A percentile compares a stretch with the other conserved stretches of the same genome.
Evolutionary conservation across 2,888 invertebrate genomes (phyloP).

Genomic region (Mesochorus sp.): DNA sequence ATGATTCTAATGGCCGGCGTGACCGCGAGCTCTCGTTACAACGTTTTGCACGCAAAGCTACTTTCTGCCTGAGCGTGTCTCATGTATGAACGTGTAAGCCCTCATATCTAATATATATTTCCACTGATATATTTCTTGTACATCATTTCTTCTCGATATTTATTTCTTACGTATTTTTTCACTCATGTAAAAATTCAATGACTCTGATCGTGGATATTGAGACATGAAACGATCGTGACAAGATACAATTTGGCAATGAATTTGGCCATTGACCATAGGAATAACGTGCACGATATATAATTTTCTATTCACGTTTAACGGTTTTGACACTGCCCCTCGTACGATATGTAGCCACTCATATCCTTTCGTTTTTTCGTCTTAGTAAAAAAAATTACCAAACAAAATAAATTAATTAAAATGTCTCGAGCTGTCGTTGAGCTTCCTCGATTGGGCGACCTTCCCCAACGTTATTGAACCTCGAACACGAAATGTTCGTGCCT

Average conservation of each 20-base stretch:
- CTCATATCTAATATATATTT: too few relatives aligned
- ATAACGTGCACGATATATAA: conserved; percentile 16
- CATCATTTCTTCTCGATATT: too few relatives aligned
- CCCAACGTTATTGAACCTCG: background rate
- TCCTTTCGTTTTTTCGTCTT: background rate
- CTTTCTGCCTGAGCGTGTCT: background rate
- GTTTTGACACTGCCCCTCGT: conserved; percentile 1
- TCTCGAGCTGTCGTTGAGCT: background rate
- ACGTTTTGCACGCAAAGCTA: conserved; percentile 25
- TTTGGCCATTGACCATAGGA: conserved; percentile 23
- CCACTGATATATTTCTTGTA: too few relatives aligned
- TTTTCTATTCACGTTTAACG: conserved; percentile 8
- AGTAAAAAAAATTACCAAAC: background rate
- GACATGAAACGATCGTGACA: background rate
- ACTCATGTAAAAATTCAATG: too few relatives aligned
- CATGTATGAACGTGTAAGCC: background rate
- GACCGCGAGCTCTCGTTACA: conserved; percentile 21
- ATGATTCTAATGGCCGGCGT: conserved; percentile 52
- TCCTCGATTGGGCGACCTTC: conserved; percentile 2
- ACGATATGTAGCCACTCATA: background rate
- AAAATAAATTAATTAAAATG: background rate
- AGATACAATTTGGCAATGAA: conserved; percentile 21
- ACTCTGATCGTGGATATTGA: background rate
- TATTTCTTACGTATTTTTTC: too few relatives aligned
- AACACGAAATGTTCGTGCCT: background rate